Evolutionary conservation across 1,140 invertebrate species (phyloP).

Genomic region (Asobara japonica): DNA sequence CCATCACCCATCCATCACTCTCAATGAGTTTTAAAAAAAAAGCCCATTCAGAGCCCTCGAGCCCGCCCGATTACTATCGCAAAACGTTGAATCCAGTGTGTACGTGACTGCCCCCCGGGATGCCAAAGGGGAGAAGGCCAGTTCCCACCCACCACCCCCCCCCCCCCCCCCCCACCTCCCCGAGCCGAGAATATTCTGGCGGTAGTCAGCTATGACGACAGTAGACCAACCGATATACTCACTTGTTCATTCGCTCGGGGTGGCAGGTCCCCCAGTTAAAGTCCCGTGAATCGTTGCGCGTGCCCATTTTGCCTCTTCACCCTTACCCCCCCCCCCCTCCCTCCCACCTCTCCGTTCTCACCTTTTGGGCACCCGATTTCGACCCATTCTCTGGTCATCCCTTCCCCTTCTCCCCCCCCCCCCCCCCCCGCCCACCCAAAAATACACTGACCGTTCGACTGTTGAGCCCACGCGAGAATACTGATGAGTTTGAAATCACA

Average conservation of each 20-base stretch:
- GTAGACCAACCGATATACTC: constrained; percentile 17
- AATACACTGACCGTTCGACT: constrained; percentile 8
- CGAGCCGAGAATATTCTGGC: background rate
- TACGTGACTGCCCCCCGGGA: constrained; percentile 9
- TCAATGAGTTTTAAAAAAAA: background rate
- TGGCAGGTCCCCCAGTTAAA: constrained; percentile 10
- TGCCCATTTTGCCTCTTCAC: constrained; percentile 2
- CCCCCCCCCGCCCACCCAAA: background rate
- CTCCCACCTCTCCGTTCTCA: background rate
- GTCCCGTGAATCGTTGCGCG: constrained; percentile 18
- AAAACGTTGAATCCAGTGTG: constrained; percentile 9
- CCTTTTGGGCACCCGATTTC: background rate
- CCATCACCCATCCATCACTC: background rate
- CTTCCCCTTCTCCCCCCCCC: background rate
- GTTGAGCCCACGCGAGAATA: constrained; percentile 26
- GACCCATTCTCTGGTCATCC: background rate
- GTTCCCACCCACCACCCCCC: background rate
- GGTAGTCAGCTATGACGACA: constrained; percentile 5
- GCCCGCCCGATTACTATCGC: background rate
- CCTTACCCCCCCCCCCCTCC: background rate
- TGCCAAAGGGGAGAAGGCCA: constrained; percentile 10
- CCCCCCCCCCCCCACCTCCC: background rate
- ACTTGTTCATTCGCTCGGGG: constrained; percentile 18
- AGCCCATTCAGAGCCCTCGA: background rate
- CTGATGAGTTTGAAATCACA: constrained; percentile 37